These are phyloP conservation scores for Syrphus vitripennis DNA, from an alignment of 2,888 invertebrate genomes.

Conservation along the genomic window DNA sequence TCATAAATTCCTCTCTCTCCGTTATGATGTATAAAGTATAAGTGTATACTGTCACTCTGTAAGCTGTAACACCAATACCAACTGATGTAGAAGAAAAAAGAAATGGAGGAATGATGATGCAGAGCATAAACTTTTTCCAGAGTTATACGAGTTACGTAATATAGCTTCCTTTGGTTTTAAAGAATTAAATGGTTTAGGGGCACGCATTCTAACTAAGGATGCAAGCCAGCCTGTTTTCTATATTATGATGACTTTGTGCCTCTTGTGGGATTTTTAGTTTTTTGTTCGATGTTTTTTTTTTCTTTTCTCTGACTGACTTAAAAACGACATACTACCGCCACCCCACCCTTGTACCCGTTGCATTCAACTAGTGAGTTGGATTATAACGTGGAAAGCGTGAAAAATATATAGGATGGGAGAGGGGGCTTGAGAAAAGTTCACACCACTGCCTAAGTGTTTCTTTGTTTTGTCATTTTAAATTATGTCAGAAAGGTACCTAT, in stretches of 20 bases:
- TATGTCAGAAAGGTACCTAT: constrained; percentile 37
- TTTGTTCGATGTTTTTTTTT: not conserved
- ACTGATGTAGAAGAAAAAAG: not conserved
- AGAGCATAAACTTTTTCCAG: constrained; percentile 14
- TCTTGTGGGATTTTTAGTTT: constrained; percentile 10
- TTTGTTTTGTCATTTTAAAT: constrained; percentile 31
- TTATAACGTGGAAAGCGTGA: not conserved
- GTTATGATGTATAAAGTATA: not conserved
- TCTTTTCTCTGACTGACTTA: not conserved
- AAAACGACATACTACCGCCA: not conserved
- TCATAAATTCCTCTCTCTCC: constrained; percentile 49
- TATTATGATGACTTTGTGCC: not conserved
- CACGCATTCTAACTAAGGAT: constrained; percentile 19
- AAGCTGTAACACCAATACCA: not conserved
- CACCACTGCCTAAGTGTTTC: constrained; percentile 43
- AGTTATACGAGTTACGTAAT: constrained; percentile 55
- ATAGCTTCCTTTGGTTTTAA: constrained; percentile 42
- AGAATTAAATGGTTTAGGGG: constrained; percentile 36
- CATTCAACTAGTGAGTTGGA: constrained; percentile 59
- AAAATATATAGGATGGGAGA: not conserved
- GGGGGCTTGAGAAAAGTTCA: constrained; percentile 25
- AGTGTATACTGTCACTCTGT: not conserved
- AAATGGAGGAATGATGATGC: constrained; percentile 3
- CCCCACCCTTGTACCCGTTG: not conserved
- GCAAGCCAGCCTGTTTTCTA: constrained; percentile 4